Evolutionary conservation across 2,113 vertebrate species (phyloP).

Genomic region (Forbesichthys papilliferus): DNA sequence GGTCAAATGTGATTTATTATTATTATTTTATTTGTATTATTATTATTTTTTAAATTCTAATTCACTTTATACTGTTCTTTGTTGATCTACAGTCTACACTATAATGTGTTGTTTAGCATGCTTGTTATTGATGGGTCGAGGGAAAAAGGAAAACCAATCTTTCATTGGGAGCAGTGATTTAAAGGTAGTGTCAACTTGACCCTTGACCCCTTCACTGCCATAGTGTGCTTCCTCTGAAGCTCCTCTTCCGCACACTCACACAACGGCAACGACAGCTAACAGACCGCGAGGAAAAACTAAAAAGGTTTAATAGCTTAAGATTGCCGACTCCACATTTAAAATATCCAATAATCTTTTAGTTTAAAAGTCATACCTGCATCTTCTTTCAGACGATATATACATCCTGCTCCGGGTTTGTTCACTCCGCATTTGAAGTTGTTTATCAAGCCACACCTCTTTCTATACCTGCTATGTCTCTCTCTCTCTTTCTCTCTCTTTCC

Average conservation of each 20-base stretch:
- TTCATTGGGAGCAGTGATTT: constrained; percentile 47
- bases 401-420: background rate
- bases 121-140: constrained; percentile 35
- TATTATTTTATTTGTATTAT: constrained; percentile 27
- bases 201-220: background rate
- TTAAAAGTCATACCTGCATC: too few relatives aligned
- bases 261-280: too few relatives aligned
- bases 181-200: background rate
- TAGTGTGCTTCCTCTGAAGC: background rate
- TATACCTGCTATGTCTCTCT: constrained; percentile 2
- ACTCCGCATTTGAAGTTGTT: background rate
- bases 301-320: too few relatives aligned
- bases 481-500: background rate
- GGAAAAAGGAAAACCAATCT: constrained; percentile 38
- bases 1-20: constrained; percentile 17
- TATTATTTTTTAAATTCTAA: constrained; percentile 37
- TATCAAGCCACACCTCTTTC: background rate
- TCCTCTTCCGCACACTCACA: background rate
- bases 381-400: too few relatives aligned
- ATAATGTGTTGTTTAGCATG: constrained; percentile 29
- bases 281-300: too few relatives aligned
- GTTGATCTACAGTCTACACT: background rate
- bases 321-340: too few relatives aligned
- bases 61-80: constrained; percentile 26
- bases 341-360: too few relatives aligned